Evolutionary conservation across 1,140 invertebrate species (phyloP).

Genomic region (Pectinophora gossypiella): DNA sequence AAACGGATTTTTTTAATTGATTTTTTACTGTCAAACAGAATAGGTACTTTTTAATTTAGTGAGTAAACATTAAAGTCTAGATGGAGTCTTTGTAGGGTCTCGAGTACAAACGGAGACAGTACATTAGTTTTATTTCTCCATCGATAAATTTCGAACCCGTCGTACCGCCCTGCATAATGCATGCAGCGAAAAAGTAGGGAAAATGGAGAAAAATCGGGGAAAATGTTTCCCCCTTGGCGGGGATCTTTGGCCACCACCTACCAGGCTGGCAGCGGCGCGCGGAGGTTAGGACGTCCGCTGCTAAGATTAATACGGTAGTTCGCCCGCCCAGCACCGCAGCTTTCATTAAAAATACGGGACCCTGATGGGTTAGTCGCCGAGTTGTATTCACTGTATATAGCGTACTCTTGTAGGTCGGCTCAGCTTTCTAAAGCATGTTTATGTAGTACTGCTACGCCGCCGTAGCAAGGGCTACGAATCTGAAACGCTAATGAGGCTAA

Average conservation of each 20-base stretch:
- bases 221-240: slow-evolving; percentile 46
- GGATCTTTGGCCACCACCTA: slow-evolving; percentile 59
- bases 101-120: slow-evolving; percentile 1
- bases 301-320: slow-evolving; percentile 68
- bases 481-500: no score
- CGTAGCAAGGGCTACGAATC: no score
- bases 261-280: slow-evolving; percentile 53
- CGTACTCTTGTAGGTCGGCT: no score
- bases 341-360: slow-evolving; percentile 50
- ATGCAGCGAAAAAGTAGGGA: slow-evolving; percentile 55
- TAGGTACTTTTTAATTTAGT: background rate
- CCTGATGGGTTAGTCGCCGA: slow-evolving; percentile 40
- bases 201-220: slow-evolving; percentile 58
- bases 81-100: background rate
- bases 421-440: no score
- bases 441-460: no score
- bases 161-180: slow-evolving; percentile 57
- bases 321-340: slow-evolving; percentile 59
- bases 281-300: slow-evolving; percentile 52
- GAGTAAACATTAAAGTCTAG: background rate
- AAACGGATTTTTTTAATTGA: background rate
- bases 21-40: background rate
- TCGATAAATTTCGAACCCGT: slow-evolving; percentile 50
- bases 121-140: slow-evolving; percentile 48
- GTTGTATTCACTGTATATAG: slow-evolving; percentile 26